phyloP scores from a whole-genome alignment of 53 echinoderm and acorn worm species.

The Temnopleurus reevesii region DNA sequence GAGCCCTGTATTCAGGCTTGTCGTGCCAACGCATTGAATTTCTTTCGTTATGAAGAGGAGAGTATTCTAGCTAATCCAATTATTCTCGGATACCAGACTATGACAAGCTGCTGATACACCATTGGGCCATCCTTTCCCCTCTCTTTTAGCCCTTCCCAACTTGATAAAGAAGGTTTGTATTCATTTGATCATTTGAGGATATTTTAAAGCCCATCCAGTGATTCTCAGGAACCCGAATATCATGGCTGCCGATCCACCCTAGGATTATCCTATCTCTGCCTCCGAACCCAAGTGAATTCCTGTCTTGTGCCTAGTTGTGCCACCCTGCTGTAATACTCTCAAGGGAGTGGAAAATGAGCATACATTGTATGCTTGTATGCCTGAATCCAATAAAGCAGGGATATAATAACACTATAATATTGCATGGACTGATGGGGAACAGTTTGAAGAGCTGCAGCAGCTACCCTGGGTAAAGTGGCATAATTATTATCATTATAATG shows the following conservation, averaged over 20 bases:
- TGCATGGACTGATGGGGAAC: too few relatives aligned
- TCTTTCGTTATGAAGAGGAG: constrained; percentile 95
- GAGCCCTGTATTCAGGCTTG: too few relatives aligned
- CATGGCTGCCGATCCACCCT: constrained; percentile 87
- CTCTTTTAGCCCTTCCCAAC: neutral
- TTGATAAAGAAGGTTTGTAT: too few relatives aligned
- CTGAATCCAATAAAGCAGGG: too few relatives aligned
- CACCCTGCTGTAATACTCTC: neutral
- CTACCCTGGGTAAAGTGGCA: too few relatives aligned
- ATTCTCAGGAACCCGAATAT: constrained; percentile 82
- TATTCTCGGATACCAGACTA: constrained; percentile 79
- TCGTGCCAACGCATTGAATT: too few relatives aligned
- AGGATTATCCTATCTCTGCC: constrained; percentile 90
- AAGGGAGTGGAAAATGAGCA: too few relatives aligned
- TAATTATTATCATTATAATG: too few relatives aligned
- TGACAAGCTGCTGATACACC: constrained; percentile 90
- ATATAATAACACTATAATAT: too few relatives aligned
- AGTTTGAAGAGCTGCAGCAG: too few relatives aligned
- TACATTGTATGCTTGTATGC: too few relatives aligned
- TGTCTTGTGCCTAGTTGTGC: neutral
- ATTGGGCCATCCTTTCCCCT: constrained; percentile 90
- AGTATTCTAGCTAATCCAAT: constrained; percentile 86
- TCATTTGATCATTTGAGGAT: constrained; percentile 94
- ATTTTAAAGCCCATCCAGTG: constrained; percentile 81
- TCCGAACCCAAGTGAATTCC: constrained; percentile 60